Evolutionary conservation across 2,113 vertebrate species (phyloP).

Genomic region (Rutilus rutilus): DNA sequence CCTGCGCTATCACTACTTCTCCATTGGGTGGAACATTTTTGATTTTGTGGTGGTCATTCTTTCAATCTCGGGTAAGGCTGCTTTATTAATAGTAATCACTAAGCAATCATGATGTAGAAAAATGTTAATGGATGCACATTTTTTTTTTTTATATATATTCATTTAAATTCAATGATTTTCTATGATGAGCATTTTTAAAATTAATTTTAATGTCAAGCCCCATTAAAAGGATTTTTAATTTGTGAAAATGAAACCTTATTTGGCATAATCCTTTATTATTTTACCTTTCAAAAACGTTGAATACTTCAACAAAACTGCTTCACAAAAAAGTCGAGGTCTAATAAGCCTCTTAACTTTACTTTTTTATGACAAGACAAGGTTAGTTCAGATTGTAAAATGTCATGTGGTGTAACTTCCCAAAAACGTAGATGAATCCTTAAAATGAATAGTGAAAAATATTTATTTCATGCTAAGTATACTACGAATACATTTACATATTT

Average conservation of each 20-base stretch:
- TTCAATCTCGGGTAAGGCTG: conserved; percentile 83
- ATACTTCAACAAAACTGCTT: background rate
- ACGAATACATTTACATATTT: too few relatives aligned
- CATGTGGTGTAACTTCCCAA: background rate
- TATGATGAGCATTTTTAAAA: too few relatives aligned
- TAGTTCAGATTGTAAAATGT: background rate
- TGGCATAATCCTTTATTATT: background rate
- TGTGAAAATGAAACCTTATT: too few relatives aligned
- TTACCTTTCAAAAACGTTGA: background rate
- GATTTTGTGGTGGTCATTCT: conserved; percentile 96
- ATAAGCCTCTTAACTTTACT: background rate
- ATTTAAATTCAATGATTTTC: background rate
- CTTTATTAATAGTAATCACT: background rate
- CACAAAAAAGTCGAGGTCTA: background rate
- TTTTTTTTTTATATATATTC: background rate
- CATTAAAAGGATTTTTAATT: too few relatives aligned
- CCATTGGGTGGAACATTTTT: conserved; percentile 93
- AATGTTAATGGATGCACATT: background rate
- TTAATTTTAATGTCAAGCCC: too few relatives aligned
- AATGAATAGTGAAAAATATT: too few relatives aligned
- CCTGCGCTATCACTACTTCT: conserved; percentile 88
- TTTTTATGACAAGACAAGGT: background rate
- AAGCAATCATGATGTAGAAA: background rate
- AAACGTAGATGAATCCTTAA: too few relatives aligned
- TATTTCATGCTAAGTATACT: too few relatives aligned